phyloP scores from a whole-genome alignment of 2,113 vertebrate species.

The Gobio gobio region DNA sequence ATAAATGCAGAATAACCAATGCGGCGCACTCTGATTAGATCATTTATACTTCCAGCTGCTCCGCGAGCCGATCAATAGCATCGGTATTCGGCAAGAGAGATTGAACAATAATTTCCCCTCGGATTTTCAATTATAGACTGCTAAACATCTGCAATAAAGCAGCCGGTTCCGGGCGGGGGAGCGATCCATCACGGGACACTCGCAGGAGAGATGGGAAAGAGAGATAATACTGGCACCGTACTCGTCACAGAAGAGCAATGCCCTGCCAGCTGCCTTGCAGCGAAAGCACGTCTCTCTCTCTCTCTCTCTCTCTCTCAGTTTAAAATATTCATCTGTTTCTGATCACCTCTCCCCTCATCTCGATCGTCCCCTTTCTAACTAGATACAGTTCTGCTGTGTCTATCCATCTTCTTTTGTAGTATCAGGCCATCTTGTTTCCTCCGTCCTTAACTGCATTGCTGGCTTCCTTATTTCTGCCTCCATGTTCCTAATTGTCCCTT shows the following conservation, averaged over 20 bases:
- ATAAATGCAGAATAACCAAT: slow-evolving; percentile 61
- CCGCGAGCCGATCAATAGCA: slow-evolving; percentile 56
- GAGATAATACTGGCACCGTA: slow-evolving; percentile 33
- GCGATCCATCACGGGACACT: slow-evolving; percentile 61
- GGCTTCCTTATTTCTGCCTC: not conserved
- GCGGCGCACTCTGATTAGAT: slow-evolving; percentile 51
- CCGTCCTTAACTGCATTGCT: not conserved
- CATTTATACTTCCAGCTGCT: slow-evolving; percentile 62
- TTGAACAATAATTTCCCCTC: slow-evolving; percentile 61
- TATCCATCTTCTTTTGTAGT: not conserved
- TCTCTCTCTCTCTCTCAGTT: slow-evolving; percentile 11
- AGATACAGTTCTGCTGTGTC: not conserved
- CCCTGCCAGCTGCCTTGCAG: slow-evolving; percentile 3
- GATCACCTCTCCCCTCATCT: not conserved
- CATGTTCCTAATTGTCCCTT: not conserved
- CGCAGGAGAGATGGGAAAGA: slow-evolving; percentile 24
- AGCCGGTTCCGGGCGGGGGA: slow-evolving; percentile 32
- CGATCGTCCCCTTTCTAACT: not conserved
- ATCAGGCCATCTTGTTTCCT: not conserved
- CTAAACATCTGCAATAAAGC: slow-evolving; percentile 68
- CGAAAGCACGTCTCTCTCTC: not conserved
- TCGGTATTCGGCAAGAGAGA: slow-evolving; percentile 60
- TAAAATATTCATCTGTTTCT: slow-evolving; percentile 19
- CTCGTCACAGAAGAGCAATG: slow-evolving; percentile 25
- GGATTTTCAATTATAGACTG: slow-evolving; percentile 72